Conservation (phyloP, 2,888 invertebrate species). For the Rugalucina vietnamica region DNA sequence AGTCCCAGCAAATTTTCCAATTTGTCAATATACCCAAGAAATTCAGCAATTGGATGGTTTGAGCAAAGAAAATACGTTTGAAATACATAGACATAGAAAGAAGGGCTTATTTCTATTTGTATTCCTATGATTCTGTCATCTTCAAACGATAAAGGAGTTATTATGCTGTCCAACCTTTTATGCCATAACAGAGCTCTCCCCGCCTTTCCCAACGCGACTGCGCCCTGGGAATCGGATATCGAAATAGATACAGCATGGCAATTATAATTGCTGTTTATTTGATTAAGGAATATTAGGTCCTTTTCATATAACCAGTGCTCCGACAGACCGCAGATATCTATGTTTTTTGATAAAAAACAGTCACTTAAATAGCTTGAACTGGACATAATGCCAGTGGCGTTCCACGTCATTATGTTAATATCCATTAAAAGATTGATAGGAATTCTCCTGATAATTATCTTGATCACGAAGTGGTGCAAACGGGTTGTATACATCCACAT, state of each 20-base stretch:
- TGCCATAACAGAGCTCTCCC: neutral
- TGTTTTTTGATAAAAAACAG: neutral
- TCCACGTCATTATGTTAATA: neutral
- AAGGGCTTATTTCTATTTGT: neutral
- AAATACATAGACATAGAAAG: neutral
- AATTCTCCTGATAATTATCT: too few relatives aligned
- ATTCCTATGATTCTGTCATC: neutral
- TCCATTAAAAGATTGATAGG: too few relatives aligned
- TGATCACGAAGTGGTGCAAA: too few relatives aligned
- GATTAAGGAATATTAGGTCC: neutral
- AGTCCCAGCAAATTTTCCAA: neutral
- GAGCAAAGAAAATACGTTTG: neutral
- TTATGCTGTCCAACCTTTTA: neutral
- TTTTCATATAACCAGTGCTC: neutral
- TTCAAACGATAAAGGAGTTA: neutral
- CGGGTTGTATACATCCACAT: too few relatives aligned
- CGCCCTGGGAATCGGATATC: neutral
- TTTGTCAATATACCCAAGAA: too few relatives aligned
- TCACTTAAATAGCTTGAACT: neutral
- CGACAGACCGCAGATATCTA: neutral
- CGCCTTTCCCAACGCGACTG: neutral
- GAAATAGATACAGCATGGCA: neutral
- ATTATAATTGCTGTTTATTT: neutral
- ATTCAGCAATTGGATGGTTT: neutral
- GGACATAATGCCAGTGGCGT: neutral